Evolutionary conservation across 2,113 vertebrate genomes (phyloP).

Genomic region (Corynorhinus townsendii): DNA sequence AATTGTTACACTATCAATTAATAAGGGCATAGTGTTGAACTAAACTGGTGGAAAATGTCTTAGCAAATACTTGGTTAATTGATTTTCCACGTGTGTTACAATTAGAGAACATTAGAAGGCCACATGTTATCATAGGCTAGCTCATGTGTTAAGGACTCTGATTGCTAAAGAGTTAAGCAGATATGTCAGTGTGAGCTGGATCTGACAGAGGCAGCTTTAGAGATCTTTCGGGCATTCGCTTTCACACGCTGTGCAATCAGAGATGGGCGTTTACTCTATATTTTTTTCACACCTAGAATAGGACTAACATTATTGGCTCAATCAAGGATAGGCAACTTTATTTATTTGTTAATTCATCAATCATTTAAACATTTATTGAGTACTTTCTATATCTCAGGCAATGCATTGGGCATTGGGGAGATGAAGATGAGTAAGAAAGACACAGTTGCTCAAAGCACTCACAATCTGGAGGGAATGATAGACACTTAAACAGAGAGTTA

Average conservation of each 20-base stretch:
- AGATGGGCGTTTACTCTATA: background rate
- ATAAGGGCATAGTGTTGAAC: background rate
- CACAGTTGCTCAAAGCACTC: background rate
- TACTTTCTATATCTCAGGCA: background rate
- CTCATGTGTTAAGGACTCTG: background rate
- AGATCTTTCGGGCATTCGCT: background rate
- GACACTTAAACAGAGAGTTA: background rate
- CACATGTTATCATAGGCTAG: background rate
- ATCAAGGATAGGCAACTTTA: background rate
- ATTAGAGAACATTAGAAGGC: background rate
- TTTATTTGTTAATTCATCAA: background rate
- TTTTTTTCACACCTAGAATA: background rate
- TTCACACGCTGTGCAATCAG: background rate
- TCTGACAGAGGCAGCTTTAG: background rate
- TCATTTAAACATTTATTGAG: background rate
- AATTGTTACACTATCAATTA: background rate
- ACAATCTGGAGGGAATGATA: background rate
- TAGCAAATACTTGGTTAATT: background rate
- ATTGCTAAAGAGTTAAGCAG: background rate
- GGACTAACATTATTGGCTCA: background rate
- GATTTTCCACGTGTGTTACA: background rate
- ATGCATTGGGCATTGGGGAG: background rate
- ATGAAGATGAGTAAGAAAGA: background rate
- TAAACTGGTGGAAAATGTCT: background rate
- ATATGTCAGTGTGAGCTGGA: background rate